Conservation (phyloP, 2,113 vertebrate species). For the Ceratotherium simum region DNA sequence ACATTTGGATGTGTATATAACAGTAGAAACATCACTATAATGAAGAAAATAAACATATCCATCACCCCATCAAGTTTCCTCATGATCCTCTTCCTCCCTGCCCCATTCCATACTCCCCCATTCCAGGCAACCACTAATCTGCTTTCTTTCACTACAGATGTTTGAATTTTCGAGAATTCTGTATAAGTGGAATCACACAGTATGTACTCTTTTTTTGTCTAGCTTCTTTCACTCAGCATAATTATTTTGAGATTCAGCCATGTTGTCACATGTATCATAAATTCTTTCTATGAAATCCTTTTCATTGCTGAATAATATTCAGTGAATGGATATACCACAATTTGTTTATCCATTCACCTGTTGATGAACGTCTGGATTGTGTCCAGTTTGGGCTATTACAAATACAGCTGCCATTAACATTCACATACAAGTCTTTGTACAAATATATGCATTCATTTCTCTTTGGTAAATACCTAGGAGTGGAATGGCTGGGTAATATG, state of each 20-base stretch:
- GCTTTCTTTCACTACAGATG: background rate
- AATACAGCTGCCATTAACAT: background rate
- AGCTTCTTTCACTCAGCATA: background rate
- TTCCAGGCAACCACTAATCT: background rate
- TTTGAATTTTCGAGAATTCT: background rate
- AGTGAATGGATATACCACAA: background rate
- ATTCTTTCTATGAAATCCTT: background rate
- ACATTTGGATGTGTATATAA: background rate
- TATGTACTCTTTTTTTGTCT: background rate
- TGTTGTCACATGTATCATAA: background rate
- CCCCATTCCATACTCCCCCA: background rate
- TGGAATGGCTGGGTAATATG: background rate
- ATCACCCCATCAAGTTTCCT: background rate
- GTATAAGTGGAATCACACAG: background rate
- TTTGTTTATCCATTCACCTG: background rate
- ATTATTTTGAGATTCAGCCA: background rate
- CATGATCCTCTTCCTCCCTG: background rate
- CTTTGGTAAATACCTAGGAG: background rate
- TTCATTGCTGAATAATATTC: background rate
- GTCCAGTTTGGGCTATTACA: background rate
- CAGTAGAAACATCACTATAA: background rate
- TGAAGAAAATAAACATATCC: background rate
- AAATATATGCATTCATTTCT: background rate
- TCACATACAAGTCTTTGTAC: background rate
- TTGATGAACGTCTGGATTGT: background rate